phyloP scores from a whole-genome alignment of 2,113 vertebrate species.

The Bubo scandiacus region DNA sequence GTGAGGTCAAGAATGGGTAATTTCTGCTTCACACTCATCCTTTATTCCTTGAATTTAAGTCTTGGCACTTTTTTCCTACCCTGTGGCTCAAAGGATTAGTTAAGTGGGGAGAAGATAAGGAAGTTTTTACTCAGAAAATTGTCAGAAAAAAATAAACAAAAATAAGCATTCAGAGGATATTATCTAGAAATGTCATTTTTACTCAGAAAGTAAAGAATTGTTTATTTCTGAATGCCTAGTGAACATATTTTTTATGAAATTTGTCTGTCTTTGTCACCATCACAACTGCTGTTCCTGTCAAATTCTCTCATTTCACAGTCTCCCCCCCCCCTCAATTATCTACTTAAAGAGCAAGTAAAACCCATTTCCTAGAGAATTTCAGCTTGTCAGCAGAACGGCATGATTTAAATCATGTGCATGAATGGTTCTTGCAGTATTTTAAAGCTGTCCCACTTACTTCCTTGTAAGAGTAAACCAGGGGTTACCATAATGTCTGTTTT shows the following conservation, averaged over 20 bases:
- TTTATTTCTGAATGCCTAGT: not conserved
- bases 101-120: not conserved
- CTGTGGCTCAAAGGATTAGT: not conserved
- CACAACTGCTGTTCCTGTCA: not conserved
- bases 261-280: not conserved
- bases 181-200: not conserved
- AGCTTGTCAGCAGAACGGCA: not conserved
- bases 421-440: not conserved
- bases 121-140: not conserved
- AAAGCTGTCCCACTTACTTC: not conserved
- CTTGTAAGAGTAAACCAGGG: not conserved
- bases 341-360: conserved; percentile 31
- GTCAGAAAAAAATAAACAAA: not conserved
- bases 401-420: conserved; percentile 15
- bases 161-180: not conserved
- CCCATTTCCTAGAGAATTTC: conserved; percentile 10
- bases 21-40: not conserved
- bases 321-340: not conserved
- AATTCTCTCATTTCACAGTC: not conserved
- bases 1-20: not conserved
- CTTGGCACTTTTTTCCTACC: not conserved
- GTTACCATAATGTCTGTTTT: not conserved
- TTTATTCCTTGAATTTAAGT: not conserved
- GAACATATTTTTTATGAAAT: not conserved
- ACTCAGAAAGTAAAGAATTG: not conserved